phyloP scores from a whole-genome alignment of 2,888 invertebrate genomes.

The Baccha elongata region DNA sequence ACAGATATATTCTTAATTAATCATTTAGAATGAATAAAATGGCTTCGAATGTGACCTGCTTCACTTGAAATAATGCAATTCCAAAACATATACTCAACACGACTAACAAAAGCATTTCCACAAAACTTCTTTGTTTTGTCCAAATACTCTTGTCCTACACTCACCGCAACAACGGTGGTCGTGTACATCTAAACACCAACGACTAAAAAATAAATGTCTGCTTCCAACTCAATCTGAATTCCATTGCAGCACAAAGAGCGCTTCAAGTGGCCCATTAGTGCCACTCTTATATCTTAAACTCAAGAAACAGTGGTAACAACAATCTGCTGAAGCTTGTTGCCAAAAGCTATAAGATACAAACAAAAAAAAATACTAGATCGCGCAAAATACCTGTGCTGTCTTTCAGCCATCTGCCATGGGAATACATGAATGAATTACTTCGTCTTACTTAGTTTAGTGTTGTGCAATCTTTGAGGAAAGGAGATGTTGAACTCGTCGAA shows the following conservation, averaged over 20 bases:
- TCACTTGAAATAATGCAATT: slow-evolving; percentile 44
- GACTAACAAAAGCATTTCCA: background rate
- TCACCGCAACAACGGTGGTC: slow-evolving; percentile 5
- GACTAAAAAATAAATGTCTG: background rate
- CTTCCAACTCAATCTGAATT: slow-evolving; percentile 29
- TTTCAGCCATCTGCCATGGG: slow-evolving; percentile 53
- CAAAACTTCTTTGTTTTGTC: slow-evolving; percentile 26
- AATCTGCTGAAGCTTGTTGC: slow-evolving; percentile 1
- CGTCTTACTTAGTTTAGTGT: slow-evolving; percentile 21
- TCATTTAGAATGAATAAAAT: slow-evolving; percentile 19
- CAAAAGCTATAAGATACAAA: slow-evolving; percentile 4
- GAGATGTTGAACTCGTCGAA: slow-evolving; percentile 47
- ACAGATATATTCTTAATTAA: slow-evolving; percentile 28
- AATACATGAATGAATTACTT: slow-evolving; percentile 67
- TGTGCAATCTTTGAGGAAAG: slow-evolving; percentile 43
- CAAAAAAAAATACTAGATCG: background rate
- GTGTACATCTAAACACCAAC: slow-evolving; percentile 25
- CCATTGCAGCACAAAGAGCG: slow-evolving; percentile 52
- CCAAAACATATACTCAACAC: slow-evolving; percentile 2
- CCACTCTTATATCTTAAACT: slow-evolving; percentile 51
- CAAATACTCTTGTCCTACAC: background rate
- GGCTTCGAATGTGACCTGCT: slow-evolving; percentile 46
- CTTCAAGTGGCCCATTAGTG: slow-evolving; percentile 59
- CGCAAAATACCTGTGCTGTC: slow-evolving; percentile 47
- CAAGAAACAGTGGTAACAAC: slow-evolving; percentile 13